Percentiles rank a stretch among this genome's conserved stretches.
These are phyloP conservation scores for Unio delphinus DNA, from an alignment of 2,888 invertebrate genomes.

Conservation along the genomic window DNA sequence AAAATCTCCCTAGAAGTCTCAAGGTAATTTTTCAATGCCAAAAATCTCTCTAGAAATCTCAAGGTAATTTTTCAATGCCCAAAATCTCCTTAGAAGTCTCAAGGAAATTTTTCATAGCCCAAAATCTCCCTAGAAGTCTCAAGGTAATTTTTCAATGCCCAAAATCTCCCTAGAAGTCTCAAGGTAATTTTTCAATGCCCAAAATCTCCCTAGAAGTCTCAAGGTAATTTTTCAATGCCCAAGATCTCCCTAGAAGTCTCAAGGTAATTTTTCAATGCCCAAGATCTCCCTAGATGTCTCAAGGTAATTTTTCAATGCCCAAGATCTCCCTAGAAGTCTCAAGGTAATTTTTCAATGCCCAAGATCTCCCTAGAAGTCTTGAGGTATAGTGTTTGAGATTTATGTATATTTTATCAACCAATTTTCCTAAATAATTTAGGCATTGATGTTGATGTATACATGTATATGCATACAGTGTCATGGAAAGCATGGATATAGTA, in stretches of 20 bases:
- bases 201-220: slow-evolving; percentile 50
- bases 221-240: slow-evolving; percentile 45
- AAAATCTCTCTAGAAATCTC: slow-evolving; percentile 50
- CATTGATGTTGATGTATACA: too few relatives aligned
- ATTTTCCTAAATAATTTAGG: too few relatives aligned
- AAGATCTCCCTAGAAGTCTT: slow-evolving; percentile 50
- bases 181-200: slow-evolving; percentile 46
- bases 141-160: slow-evolving; percentile 46
- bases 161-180: slow-evolving; percentile 50
- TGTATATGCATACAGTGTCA: too few relatives aligned
- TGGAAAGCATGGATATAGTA: too few relatives aligned
- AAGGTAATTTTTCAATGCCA: slow-evolving; percentile 46
- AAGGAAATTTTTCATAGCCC: slow-evolving; percentile 46
- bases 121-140: slow-evolving; percentile 51
- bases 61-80: slow-evolving; percentile 45
- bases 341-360: slow-evolving; percentile 46
- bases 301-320: slow-evolving; percentile 46
- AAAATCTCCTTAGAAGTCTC: slow-evolving; percentile 49
- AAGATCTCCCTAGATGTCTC: slow-evolving; percentile 50
- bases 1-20: slow-evolving; percentile 50
- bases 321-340: slow-evolving; percentile 49
- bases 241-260: slow-evolving; percentile 50
- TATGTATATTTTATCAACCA: too few relatives aligned
- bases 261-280: slow-evolving; percentile 46
- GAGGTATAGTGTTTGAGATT: too few relatives aligned